Evolutionary conservation across 1,140 invertebrate genomes (phyloP), one percentile per base, ranked within the genome.

Genomic region (Megalopta genalis): DNA sequence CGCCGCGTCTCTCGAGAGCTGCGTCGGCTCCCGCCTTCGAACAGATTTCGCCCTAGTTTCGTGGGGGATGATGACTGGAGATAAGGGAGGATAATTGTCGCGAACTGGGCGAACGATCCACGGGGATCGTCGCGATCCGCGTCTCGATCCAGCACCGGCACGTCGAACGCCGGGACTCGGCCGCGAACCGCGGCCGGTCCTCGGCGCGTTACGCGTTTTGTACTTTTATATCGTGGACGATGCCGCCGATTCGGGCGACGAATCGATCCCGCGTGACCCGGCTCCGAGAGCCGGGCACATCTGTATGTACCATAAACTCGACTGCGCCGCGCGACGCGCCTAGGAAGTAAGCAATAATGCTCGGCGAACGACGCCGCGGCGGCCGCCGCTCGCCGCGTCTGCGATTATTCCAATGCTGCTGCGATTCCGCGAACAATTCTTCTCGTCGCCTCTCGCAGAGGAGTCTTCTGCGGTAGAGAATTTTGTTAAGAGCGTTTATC

Each of bases 211-310:
- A 80, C 82, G 88, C 77, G 88, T 89, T 89, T 89, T 89, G 87
- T 89, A 89, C 88, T 89, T 89, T 89, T 89, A 89, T 89, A 89
- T 88, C 82, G 86, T 87, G 88, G 67, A 68, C 80, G 81, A 87
- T 27, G 82, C 62, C 67, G 63, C 66, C 42, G 65, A 79, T 65
- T 46, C 60, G 59, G 10, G 60, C 46, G 77, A 74, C 60, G 69
- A 80, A 39, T n/a, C 39, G 39, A 69, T 64, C 57, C 54, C 72
- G 49, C n/a, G 27, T 52, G 54, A 5, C 25, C 32, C 37, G 54
- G 8, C 21, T 69, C 65, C 27, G 21, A 39, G 52, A 60, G 2
- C 65, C 23, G 25, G 76, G 23, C 32, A 12, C 12, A 64, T 65
- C 60, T 72, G 71, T 39, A 78, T 78, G 76, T 78, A 78, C 69